Evolutionary conservation across 2,797 vertebrate genomes (phyloP), one percentile per base, ranked within the genome.

Genomic region (Lagorchestes hirsutus): DNA sequence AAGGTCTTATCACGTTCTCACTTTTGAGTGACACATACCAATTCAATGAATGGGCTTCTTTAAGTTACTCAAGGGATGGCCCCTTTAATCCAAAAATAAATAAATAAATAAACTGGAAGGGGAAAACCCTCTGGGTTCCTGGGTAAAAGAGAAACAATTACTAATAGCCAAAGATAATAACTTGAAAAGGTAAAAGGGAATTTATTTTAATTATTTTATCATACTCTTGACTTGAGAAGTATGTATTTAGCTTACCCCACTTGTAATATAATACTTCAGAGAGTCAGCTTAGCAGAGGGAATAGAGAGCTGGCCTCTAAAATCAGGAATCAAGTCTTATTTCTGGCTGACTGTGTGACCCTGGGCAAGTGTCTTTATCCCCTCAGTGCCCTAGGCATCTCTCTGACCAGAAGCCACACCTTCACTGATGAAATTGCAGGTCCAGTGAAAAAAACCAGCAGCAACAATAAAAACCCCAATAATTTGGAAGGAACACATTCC

Each of bases 181-280:
- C 95, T 97, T 94, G 54, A 93, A 97, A 94, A 96, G 40, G 54
- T 59, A 90, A 29, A 93, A 96, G 82, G 93, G 96, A 90, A 6
- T 54, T 93, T 29, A 67, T 93, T 97, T 94, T 82, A 93, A 92
- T 93, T 96, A 92, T 57, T 29, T 55, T 94, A 16, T 92, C 90
- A 91, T 62, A 56, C n/a, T 74, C 29, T 90, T 46, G n/a, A 27
- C 50, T 46, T 87, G 40, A 50, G 40, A 87, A 87, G 40, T 50
- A 27, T 87, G 40, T 87, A 50, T 50, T 27, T 87, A 27, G 24
- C 50, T 87, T 46, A 27, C 46, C 24, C 40, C 40, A 52, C 40
- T 27, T 27, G 9, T 87, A 46, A 87, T 50, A 28, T 27, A 87
- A 27, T 50, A 50, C 40, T 82, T 82, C n/a, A 82, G 9, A 22